Percentiles rank a stretch among this genome's conserved stretches.
Evolutionary conservation across 1,140 invertebrate species (phyloP).

Genomic region (Lordiphosa collinella): DNA sequence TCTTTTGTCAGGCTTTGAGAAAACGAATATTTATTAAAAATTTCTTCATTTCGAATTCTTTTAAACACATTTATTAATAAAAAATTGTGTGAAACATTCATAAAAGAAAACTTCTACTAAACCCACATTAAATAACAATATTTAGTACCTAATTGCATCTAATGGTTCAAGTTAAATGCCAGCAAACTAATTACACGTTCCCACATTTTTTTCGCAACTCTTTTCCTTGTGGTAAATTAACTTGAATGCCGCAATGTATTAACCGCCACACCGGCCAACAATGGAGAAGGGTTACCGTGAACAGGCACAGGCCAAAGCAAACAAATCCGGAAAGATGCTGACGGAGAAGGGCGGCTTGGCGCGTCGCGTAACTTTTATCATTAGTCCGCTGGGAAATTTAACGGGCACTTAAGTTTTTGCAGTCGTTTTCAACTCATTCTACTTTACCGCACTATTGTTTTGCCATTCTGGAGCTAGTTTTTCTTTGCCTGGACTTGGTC

Average conservation of each 20-base stretch:
- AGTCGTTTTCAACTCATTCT: conserved; percentile 54
- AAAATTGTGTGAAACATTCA: too few relatives aligned
- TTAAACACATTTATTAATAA: too few relatives aligned
- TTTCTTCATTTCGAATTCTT: too few relatives aligned
- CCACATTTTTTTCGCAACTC: background rate
- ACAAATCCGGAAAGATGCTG: conserved; percentile 37
- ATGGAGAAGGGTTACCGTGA: too few relatives aligned
- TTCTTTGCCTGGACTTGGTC: conserved; percentile 15
- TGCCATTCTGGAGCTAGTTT: conserved; percentile 41
- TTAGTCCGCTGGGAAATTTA: conserved; percentile 75
- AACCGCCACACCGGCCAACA: conserved; percentile 52
- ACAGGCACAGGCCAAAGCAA: conserved; percentile 21
- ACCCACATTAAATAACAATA: conserved; percentile 18
- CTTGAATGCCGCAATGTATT: conserved; percentile 73
- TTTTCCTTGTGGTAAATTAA: conserved; percentile 66
- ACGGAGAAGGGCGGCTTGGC: background rate
- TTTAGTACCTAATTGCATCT: conserved; percentile 55
- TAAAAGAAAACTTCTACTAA: too few relatives aligned
- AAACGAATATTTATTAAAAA: too few relatives aligned
- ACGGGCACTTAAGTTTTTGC: conserved; percentile 74
- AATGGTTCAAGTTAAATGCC: conserved; percentile 59
- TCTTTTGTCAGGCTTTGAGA: too few relatives aligned
- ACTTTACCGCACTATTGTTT: conserved; percentile 46
- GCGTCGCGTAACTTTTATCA: conserved; percentile 74
- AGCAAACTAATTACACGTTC: conserved; percentile 56